A percentile compares a stretch with the other conserved stretches of the same genome.
phyloP scores from a whole-genome alignment of 2,888 invertebrate species.

The Notocelia uddmanniana region DNA sequence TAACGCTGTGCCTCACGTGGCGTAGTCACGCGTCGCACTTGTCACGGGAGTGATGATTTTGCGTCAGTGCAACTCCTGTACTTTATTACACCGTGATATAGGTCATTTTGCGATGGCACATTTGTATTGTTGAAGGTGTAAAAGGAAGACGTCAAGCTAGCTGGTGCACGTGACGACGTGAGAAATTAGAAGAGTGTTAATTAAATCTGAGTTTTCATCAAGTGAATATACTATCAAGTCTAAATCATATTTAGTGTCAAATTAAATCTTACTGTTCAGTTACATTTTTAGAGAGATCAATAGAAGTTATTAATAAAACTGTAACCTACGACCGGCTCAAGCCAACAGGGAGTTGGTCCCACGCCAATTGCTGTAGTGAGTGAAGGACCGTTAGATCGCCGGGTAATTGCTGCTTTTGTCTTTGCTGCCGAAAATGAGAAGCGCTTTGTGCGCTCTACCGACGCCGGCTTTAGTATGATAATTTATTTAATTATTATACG shows the following conservation, averaged over 20 bases:
- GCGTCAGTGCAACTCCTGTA: conserved; percentile 33
- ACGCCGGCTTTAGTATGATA: conserved; percentile 63
- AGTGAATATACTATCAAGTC: neutral
- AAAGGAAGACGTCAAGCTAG: conserved; percentile 38
- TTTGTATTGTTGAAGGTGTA: conserved; percentile 28
- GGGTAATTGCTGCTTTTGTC: conserved; percentile 79
- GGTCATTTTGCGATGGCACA: conserved; percentile 8
- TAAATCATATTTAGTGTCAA: neutral
- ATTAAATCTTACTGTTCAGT: neutral
- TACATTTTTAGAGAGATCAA: neutral
- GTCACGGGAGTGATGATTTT: conserved; percentile 50
- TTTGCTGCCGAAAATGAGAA: conserved; percentile 75
- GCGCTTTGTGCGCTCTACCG: conserved; percentile 71
- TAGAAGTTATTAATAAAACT: conserved; percentile 14
- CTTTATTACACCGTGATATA: conserved; percentile 31
- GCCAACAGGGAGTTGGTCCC: conserved; percentile 50
- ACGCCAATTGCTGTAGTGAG: conserved; percentile 49
- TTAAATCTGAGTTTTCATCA: neutral
- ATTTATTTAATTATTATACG: conserved; percentile 41
- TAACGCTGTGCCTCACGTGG: conserved; percentile 50
- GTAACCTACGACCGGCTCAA: conserved; percentile 34
- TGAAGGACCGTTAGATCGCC: conserved; percentile 61
- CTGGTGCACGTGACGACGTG: conserved; percentile 47
- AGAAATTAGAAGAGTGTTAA: too few species aligned
- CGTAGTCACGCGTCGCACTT: conserved; percentile 54